A percentile compares a stretch with the other conserved stretches of the same genome.
phyloP scores from a whole-genome alignment of 2,888 invertebrate species.

The Eristalis pertinax region DNA sequence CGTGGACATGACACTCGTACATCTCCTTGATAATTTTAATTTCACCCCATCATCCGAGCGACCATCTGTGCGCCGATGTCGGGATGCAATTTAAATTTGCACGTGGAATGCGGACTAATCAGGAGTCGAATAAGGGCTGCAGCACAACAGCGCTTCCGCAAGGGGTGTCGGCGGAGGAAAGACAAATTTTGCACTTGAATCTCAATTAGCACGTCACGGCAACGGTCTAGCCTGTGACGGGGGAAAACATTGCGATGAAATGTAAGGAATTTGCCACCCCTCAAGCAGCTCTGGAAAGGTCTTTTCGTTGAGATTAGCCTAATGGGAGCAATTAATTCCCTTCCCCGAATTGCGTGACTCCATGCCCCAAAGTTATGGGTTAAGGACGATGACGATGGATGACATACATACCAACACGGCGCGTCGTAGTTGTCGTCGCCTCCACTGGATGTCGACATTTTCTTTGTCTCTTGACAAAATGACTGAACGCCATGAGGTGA shows the following conservation, averaged over 20 bases:
- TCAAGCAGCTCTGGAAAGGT: background rate
- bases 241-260: conserved; percentile 44
- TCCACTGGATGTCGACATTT: conserved; percentile 22
- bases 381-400: conserved; percentile 18
- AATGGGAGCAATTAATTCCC: conserved; percentile 65
- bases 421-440: conserved; percentile 3
- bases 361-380: conserved; percentile 38
- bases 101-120: conserved; percentile 28
- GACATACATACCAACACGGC: conserved; percentile 21
- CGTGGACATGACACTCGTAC: conserved; percentile 43
- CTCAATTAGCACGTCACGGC: conserved; percentile 67
- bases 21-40: conserved; percentile 61
- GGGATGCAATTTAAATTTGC: conserved; percentile 30
- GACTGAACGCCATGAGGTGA: conserved; percentile 1
- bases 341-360: conserved; percentile 19
- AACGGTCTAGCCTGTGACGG: conserved; percentile 25
- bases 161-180: background rate
- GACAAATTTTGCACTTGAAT: conserved; percentile 34
- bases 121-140: conserved; percentile 5
- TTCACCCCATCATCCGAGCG: background rate
- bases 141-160: background rate
- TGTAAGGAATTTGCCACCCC: conserved; percentile 47
- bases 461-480: conserved; percentile 27
- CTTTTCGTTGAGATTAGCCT: conserved; percentile 56
- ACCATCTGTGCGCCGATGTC: background rate